A percentile compares a stretch with the other conserved stretches of the same genome.
Conservation (phyloP, 2,888 invertebrate genomes). For the Folsomia candida region DNA sequence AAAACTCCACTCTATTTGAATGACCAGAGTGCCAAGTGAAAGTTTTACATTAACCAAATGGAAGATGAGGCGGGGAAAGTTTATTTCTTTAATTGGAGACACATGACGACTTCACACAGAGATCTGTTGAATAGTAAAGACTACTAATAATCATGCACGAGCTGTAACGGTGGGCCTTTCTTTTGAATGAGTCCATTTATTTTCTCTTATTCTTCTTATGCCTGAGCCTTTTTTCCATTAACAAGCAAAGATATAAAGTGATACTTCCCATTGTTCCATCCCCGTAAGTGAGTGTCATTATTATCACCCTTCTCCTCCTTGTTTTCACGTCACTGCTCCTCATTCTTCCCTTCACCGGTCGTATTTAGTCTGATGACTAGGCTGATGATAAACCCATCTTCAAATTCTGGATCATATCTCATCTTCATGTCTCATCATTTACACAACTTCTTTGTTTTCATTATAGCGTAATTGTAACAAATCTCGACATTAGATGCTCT, state of each 20-base stretch:
- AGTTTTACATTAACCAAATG: neutral
- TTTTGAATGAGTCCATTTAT: neutral
- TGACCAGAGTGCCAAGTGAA: neutral
- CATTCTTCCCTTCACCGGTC: neutral
- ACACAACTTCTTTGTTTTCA: neutral
- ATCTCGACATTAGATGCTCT: too few species aligned
- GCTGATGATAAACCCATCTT: neutral
- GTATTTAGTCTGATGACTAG: too few species aligned
- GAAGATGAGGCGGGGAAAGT: neutral
- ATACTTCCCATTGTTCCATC: neutral
- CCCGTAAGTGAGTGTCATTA: neutral
- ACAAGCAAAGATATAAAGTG: neutral
- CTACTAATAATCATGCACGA: neutral
- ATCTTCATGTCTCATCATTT: neutral
- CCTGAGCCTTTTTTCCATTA: conserved; percentile 1
- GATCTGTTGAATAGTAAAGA: conserved; percentile 46
- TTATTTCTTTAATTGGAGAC: conserved; percentile 44
- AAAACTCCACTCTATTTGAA: neutral
- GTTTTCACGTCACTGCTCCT: neutral
- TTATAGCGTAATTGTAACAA: too few species aligned
- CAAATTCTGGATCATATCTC: neutral
- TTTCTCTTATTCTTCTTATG: neutral
- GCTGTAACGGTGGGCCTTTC: neutral
- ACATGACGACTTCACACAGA: conserved; percentile 46
- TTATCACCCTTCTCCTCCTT: neutral